Conservation (phyloP, 1,140 invertebrate genomes). For the Rhagoletis pomonella region DNA sequence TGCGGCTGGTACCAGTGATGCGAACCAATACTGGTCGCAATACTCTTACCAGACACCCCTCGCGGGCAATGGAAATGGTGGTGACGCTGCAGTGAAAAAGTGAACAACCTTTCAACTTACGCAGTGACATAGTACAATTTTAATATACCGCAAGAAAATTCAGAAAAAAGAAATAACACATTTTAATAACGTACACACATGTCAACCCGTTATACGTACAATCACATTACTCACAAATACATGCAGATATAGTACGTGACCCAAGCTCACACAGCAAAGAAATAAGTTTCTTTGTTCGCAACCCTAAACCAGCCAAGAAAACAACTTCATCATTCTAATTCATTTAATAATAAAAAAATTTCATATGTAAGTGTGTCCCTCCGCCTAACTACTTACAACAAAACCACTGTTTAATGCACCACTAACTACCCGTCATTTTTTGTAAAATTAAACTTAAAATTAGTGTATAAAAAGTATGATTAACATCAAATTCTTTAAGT, state of each 20-base stretch:
- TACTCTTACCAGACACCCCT: constrained; percentile 69
- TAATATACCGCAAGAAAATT: background rate
- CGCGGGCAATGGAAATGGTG: constrained; percentile 25
- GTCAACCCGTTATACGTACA: background rate
- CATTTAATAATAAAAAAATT: background rate
- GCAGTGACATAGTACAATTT: constrained; percentile 53
- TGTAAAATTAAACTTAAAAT: constrained; percentile 41
- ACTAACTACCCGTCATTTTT: constrained; percentile 4
- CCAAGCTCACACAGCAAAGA: background rate
- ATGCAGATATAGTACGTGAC: no score
- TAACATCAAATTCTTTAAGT: constrained; percentile 11
- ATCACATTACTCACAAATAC: background rate
- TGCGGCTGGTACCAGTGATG: constrained; percentile 60
- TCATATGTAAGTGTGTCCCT: background rate
- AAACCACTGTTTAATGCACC: constrained; percentile 12
- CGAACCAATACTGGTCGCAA: constrained; percentile 73
- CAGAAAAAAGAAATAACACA: constrained; percentile 20
- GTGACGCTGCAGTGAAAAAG: constrained; percentile 25
- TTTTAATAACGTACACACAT: constrained; percentile 21
- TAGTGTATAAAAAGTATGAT: constrained; percentile 14
- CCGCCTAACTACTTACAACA: constrained; percentile 6
- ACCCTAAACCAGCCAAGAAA: background rate
- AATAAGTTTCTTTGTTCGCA: background rate
- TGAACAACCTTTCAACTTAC: constrained; percentile 30
- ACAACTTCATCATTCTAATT: background rate